phyloP scores from a whole-genome alignment of 2,113 vertebrate species.

The Dromiciops gliroides region DNA sequence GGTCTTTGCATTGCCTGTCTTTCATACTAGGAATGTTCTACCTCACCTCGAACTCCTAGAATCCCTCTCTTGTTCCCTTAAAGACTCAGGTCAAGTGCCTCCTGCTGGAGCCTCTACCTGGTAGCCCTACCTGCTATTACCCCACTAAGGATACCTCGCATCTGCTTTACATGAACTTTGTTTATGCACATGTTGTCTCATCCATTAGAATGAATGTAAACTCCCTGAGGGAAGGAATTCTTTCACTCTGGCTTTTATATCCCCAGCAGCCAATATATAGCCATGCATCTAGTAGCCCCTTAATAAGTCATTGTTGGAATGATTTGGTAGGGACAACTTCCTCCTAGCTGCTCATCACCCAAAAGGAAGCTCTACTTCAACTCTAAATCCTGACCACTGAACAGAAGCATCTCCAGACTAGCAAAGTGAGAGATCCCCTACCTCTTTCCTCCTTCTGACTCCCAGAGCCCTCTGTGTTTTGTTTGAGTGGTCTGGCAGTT shows the following conservation, averaged over 20 bases:
- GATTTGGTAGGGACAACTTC: not conserved
- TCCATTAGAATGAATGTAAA: not conserved
- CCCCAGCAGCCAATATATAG: not conserved
- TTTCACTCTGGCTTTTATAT: not conserved
- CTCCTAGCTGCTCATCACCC: not conserved
- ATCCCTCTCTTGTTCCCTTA: not conserved
- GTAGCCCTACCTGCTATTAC: fast-evolving
- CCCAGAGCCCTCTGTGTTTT: not conserved
- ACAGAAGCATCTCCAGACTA: not conserved
- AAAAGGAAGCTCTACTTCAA: not conserved
- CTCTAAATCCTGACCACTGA: not conserved
- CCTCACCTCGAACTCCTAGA: not conserved
- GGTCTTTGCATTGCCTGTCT: not conserved
- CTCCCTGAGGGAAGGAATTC: not conserved
- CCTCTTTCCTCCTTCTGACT: not conserved
- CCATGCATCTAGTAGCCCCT: not conserved
- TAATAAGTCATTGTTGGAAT: fast-evolving
- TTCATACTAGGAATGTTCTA: not conserved
- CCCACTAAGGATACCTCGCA: not conserved
- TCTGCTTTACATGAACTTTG: not conserved
- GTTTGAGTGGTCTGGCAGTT: not conserved
- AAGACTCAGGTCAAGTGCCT: not conserved
- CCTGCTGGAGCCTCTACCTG: not conserved
- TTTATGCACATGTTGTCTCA: not conserved
- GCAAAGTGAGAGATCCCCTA: not conserved